A percentile compares a stretch with the other conserved stretches of the same genome.
These are phyloP conservation scores for Lethocerus indicus DNA, from an alignment of 1,140 invertebrate genomes.

Conservation along the genomic window DNA sequence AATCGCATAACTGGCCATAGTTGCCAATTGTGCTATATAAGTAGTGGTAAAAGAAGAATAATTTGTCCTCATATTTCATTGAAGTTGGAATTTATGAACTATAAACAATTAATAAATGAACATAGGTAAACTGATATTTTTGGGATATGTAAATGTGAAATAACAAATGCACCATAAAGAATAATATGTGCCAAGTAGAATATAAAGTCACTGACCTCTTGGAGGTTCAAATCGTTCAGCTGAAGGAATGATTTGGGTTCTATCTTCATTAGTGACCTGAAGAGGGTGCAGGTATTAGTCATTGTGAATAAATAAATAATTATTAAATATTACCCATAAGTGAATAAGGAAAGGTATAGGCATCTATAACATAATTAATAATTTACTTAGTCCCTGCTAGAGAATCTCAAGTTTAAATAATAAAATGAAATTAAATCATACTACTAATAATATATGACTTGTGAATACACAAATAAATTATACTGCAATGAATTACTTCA, in stretches of 20 bases:
- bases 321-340: not conserved
- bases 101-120: not conserved
- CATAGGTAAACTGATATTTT: not conserved
- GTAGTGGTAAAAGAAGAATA: not conserved
- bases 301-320: slow-evolving; percentile 12
- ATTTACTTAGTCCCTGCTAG: not conserved
- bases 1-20: too few relatives aligned
- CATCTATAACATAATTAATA: not conserved
- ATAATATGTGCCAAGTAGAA: not conserved
- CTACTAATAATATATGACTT: not conserved
- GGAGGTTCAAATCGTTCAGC: slow-evolving; percentile 67
- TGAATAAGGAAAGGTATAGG: not conserved
- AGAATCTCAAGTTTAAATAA: not conserved
- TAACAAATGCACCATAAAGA: not conserved
- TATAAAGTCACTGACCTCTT: slow-evolving; percentile 31
- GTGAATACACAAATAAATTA: not conserved
- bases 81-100: not conserved
- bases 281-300: slow-evolving; percentile 20
- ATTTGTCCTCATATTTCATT: not conserved
- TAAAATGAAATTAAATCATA: not conserved
- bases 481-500: not conserved
- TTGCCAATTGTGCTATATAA: not conserved
- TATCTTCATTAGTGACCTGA: slow-evolving; percentile 44
- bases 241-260: slow-evolving; percentile 59
- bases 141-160: not conserved